Percentiles rank a stretch among this genome's conserved stretches.
phyloP scores from a whole-genome alignment of 2,797 vertebrate species.

The Rhynchonycteris naso region DNA sequence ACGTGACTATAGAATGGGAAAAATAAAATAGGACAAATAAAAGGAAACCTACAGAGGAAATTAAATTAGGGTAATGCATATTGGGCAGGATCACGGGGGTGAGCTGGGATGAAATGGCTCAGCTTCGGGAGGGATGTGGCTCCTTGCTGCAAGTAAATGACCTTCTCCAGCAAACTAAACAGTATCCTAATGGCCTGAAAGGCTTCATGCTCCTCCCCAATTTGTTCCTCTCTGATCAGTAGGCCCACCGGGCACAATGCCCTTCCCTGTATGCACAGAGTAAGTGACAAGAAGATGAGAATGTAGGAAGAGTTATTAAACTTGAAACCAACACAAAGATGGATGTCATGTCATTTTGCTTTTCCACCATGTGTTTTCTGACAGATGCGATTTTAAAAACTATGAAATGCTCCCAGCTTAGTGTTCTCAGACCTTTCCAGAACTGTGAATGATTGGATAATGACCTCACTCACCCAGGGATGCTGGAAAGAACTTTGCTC shows the following conservation, averaged over 20 bases:
- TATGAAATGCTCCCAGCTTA: slow-evolving; percentile 56
- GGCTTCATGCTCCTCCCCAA: slow-evolving; percentile 54
- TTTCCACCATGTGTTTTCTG: slow-evolving; percentile 62
- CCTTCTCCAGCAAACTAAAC: slow-evolving; percentile 64
- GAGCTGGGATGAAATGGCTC: slow-evolving; percentile 66
- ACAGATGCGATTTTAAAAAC: slow-evolving; percentile 60
- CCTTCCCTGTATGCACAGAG: slow-evolving; percentile 10
- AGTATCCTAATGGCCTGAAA: slow-evolving; percentile 68
- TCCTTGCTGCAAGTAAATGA: slow-evolving; percentile 74
- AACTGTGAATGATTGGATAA: slow-evolving; percentile 64
- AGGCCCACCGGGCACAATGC: slow-evolving; percentile 49
- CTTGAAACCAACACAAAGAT: slow-evolving; percentile 72
- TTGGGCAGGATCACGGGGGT: slow-evolving; percentile 58
- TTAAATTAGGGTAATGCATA: slow-evolving; percentile 67
- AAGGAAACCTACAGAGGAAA: slow-evolving; percentile 71
- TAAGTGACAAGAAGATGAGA: slow-evolving; percentile 69
- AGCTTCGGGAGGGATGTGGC: slow-evolving; percentile 61
- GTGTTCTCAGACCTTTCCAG: slow-evolving; percentile 63
- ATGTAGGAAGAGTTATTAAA: slow-evolving; percentile 74
- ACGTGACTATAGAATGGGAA: slow-evolving; percentile 65
- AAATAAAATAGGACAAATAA: slow-evolving; percentile 74
- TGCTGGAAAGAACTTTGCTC: slow-evolving; percentile 58
- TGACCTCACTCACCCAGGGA: slow-evolving; percentile 9
- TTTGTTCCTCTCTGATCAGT: slow-evolving; percentile 47
- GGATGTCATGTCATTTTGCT: slow-evolving; percentile 56